Conservation (phyloP, 2,797 vertebrate species). For the Pseudochaenichthys georgianus region DNA sequence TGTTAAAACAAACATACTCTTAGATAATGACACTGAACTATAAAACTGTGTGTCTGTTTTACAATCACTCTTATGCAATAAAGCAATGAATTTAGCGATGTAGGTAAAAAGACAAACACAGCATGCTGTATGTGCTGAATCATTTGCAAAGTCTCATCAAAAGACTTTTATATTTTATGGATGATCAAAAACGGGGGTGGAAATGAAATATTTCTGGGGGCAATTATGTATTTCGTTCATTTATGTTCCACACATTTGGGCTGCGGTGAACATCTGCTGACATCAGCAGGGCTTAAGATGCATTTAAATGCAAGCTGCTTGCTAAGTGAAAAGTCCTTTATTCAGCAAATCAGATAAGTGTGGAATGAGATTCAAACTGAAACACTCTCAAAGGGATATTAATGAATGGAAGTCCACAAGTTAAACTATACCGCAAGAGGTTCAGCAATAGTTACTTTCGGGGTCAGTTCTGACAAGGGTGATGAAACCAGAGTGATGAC, state of each 20-base stretch:
- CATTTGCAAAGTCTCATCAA: background rate
- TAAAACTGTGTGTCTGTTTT: background rate
- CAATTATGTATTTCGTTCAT: conserved; percentile 11
- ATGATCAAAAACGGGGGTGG: background rate
- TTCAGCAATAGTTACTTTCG: background rate
- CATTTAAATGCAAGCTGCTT: conserved; percentile 35
- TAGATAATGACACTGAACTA: background rate
- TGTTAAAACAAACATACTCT: background rate
- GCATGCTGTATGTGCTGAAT: background rate
- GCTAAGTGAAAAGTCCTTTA: conserved; percentile 27
- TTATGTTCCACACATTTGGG: conserved; percentile 2
- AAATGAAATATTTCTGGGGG: background rate
- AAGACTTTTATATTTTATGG: background rate
- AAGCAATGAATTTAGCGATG: background rate
- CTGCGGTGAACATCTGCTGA: conserved; percentile 26
- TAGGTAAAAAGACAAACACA: background rate
- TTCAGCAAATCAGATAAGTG: conserved; percentile 43
- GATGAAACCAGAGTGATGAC: background rate
- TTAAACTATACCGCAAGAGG: background rate
- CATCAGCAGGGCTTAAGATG: conserved; percentile 29
- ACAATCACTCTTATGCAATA: background rate
- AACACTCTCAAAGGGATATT: conserved; percentile 12
- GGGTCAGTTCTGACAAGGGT: background rate
- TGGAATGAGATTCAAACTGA: conserved; percentile 23
- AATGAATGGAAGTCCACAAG: background rate